Base-by-base conservation (phyloP, 2,888 invertebrate species). In the Nemapogon koenigi region DNA sequence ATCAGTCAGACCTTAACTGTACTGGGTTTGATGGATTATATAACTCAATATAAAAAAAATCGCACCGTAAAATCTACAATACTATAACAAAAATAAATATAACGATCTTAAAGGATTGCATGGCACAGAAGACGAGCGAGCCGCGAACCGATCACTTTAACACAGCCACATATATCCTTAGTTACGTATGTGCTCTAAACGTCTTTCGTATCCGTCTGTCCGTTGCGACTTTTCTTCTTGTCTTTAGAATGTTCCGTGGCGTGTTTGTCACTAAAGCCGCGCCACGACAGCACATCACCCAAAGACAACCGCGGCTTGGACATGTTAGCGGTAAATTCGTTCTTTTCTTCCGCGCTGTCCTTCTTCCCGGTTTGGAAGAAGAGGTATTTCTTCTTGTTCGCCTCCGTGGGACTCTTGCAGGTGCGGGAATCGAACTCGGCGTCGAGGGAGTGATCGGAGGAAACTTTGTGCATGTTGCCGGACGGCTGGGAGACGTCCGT, bases 261-360 rank as follows among this genome's bases (percentile, higher is more conserved):
- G 11, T 62, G 62, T 39, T 58, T 61, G 2, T 58, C 62, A 41
- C 61, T 62, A 31, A 66, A 60, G 38, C 60, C 62, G 6, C 56
- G 45, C 65, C 65, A 64, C 2, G 64, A 59, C 2, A 62, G 63
- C 48, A 64, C 51, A 19, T 65, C 64, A 1, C 59, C 64, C 2
- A 63, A 41, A 1, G 62, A 59, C 3, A 60, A 40, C 17, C 58
- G 39, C 6, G 57, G 37, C 38, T 19, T 30, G n/a, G 31, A 11
- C 1, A 35, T 11, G 7, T 25, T 26, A 7, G 35, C 33, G 15
- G 11, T 17, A 4, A 19, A 11, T 1, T 32, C 17, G 4, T 43
- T 40, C 29, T 48, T 48, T 2, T 25, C 27, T 8, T 26, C 27
- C 10, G 29, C 10, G 14, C 16, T 32, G 11, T 38, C 38, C 17